Percentiles rank a stretch among this genome's conserved stretches.
phyloP scores from a whole-genome alignment of 2,888 invertebrate genomes.

The Drosophila demipolita region DNA sequence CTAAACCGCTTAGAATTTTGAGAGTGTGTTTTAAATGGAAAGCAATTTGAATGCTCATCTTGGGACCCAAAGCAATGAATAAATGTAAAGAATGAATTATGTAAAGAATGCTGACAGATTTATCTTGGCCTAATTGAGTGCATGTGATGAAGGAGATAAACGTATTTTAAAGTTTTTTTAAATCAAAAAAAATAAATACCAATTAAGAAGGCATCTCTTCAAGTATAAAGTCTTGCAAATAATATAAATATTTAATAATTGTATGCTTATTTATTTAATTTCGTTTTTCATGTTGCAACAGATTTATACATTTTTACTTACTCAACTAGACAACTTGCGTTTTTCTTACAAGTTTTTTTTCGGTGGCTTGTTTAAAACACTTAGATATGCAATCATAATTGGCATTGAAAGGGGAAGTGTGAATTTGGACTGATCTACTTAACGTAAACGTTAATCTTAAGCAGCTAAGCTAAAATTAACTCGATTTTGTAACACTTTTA shows the following conservation, averaged over 20 bases:
- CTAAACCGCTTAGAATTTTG: slow-evolving; percentile 31
- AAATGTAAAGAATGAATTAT: neutral
- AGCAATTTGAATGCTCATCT: slow-evolving; percentile 27
- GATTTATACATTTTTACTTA: neutral
- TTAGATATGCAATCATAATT: slow-evolving; percentile 40
- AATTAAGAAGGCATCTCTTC: neutral
- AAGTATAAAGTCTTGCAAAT: neutral
- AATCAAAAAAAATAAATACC: neutral
- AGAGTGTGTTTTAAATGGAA: slow-evolving; percentile 3
- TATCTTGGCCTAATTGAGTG: neutral
- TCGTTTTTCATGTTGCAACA: neutral
- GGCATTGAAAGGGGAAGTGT: slow-evolving; percentile 33
- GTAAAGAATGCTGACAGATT: neutral
- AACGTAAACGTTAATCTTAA: neutral
- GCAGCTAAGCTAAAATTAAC: neutral
- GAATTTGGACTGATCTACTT: slow-evolving; percentile 9
- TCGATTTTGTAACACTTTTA: neutral
- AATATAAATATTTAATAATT: neutral
- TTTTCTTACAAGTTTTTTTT: neutral
- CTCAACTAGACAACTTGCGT: neutral
- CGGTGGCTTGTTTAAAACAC: slow-evolving; percentile 1
- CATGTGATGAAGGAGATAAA: neutral
- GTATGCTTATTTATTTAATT: neutral
- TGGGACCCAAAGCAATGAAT: neutral
- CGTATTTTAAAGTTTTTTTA: neutral